Evolutionary conservation across 2,888 invertebrate species (phyloP).

Genomic region (Agriopis aurantiaria): DNA sequence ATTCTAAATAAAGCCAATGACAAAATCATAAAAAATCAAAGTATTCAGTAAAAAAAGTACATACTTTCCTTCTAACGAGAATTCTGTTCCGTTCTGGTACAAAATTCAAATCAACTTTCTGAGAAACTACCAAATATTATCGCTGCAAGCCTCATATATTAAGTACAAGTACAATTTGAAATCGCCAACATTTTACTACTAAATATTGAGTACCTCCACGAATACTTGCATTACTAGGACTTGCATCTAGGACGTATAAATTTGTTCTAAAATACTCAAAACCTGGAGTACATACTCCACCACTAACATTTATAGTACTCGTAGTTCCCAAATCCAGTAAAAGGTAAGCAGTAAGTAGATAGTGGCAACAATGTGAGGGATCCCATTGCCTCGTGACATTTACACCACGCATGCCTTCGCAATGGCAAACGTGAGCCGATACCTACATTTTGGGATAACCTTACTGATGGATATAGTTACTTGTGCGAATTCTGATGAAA

Average conservation of each 20-base stretch:
- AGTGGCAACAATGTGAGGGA: conserved; percentile 16
- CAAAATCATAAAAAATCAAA: too few relatives aligned
- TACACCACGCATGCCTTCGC: conserved; percentile 4
- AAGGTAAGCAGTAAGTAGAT: not conserved
- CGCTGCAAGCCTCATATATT: too few relatives aligned
- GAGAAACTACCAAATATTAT: too few relatives aligned
- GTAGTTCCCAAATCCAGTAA: not conserved
- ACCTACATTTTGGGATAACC: conserved; percentile 3
- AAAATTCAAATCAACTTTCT: too few relatives aligned
- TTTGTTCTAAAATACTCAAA: not conserved
- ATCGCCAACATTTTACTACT: too few relatives aligned
- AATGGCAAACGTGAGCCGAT: conserved; percentile 13
- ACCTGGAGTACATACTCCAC: not conserved
- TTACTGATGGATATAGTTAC: conserved; percentile 24
- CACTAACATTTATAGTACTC: not conserved
- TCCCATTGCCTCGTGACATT: conserved; percentile 6
- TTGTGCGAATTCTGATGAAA: conserved; percentile 8
- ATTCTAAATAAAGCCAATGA: too few relatives aligned
- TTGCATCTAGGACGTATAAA: not conserved
- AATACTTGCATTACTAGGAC: too few relatives aligned
- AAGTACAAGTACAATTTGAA: too few relatives aligned
- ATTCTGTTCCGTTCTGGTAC: too few relatives aligned
- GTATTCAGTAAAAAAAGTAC: too few relatives aligned
- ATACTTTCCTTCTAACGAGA: too few relatives aligned
- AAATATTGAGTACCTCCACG: too few relatives aligned